Evolutionary conservation across 2,113 vertebrate species (phyloP), one percentile per base, ranked within the genome.

Genomic region (Ceyx cyanopectus): DNA sequence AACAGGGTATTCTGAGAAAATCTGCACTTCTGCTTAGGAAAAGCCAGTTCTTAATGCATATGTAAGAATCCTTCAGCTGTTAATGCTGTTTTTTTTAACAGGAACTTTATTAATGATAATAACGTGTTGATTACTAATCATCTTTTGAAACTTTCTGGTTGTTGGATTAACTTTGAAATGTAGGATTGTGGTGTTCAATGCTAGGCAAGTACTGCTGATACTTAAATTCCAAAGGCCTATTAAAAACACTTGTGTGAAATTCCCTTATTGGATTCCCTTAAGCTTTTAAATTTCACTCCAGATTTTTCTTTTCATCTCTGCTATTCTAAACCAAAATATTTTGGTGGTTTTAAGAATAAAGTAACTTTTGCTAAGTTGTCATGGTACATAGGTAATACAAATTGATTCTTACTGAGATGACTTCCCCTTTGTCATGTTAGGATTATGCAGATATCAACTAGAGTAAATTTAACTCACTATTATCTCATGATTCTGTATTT

Each of bases 41-140:
- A 93, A 61, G 45, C 18, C 45, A 72, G 53, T 75, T 93, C 57
- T 67, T 93, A 76, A 91, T 84, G 30, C 46, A n/a, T 76, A 68
- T 80, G 34, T 85, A 87, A 89, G 66, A 76, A 30, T 81, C 45
- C 18, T 81, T 81, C 70, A 30, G 9, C 81, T 93, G 50, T 60
- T 91, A 79, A 4, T 2, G 10, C 63, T 89, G 11, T 84, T 87
- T 90, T 92, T 79, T 89, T 90, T 92, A 76, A 79, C 30, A 58
- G 19, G 7, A 90, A 41, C 32, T 56, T 78, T 62, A 79, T 78
- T 41, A 81, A 50, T 20, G 26, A 58, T 34, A 65, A 77, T 2
- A 10, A 26, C 13, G 10, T 78, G 34, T 14, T 89, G 62, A 48
- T 85, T 70, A 41, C 77, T 89, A 79, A 81, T 84, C 21, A 62